Percentiles rank a stretch among this genome's conserved stretches.
Evolutionary conservation across 2,888 invertebrate species (phyloP).

Genomic region (Campoplex capitator): DNA sequence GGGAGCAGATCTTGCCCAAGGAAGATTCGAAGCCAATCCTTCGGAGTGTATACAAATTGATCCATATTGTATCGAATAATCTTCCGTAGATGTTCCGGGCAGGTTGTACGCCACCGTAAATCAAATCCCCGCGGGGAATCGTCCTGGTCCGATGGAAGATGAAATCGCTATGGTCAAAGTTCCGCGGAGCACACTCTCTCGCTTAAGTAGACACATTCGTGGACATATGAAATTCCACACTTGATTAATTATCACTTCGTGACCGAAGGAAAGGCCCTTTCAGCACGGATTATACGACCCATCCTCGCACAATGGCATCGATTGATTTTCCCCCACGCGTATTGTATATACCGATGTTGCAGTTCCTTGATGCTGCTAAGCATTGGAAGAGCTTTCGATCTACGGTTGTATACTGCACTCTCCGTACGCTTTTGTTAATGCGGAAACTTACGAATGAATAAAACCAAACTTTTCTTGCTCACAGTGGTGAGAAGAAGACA

Average conservation of each 20-base stretch:
- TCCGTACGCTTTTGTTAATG: not conserved
- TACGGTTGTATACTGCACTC: not conserved
- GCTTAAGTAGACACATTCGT: constrained; percentile 56
- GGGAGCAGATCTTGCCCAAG: not conserved
- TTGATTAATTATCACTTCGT: constrained; percentile 70
- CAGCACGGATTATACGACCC: constrained; percentile 69
- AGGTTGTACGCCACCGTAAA: not conserved
- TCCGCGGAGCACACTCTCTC: constrained; percentile 46
- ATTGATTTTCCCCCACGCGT: constrained; percentile 18
- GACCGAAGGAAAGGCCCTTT: constrained; percentile 68
- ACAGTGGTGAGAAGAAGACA: not conserved
- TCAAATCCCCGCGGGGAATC: constrained; percentile 42
- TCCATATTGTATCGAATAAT: constrained; percentile 17
- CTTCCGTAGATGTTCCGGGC: not conserved
- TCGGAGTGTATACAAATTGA: not conserved
- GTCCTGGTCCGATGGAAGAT: constrained; percentile 21
- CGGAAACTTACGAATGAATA: not conserved
- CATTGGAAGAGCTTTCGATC: not conserved
- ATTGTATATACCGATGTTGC: not conserved
- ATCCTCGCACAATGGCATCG: constrained; percentile 22
- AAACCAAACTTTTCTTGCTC: not conserved
- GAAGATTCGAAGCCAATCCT: not conserved
- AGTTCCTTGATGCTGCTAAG: not conserved
- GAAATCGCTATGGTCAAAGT: constrained; percentile 44
- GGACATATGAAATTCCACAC: constrained; percentile 66